phyloP scores from a whole-genome alignment of 2,888 invertebrate genomes.

The Antheraea yamamai region DNA sequence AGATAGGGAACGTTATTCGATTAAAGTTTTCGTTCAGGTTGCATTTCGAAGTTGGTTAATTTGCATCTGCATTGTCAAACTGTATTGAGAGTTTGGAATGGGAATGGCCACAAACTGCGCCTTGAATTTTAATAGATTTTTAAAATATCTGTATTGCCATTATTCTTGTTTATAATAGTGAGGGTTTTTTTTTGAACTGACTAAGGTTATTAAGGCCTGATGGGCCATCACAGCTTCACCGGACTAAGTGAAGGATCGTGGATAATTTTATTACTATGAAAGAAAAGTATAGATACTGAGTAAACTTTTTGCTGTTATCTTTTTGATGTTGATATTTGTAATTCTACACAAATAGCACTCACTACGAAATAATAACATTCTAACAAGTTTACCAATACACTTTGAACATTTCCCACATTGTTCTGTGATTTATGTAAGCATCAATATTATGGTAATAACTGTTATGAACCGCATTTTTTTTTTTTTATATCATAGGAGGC shows the following conservation, averaged over 20 bases:
- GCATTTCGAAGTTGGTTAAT: slow-evolving; percentile 69
- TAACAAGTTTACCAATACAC: too few species aligned
- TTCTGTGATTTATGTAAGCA: too few species aligned
- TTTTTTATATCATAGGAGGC: too few species aligned
- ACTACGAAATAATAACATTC: too few species aligned
- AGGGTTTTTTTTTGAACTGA: not conserved
- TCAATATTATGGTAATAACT: too few species aligned
- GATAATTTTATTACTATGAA: not conserved
- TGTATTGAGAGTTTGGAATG: slow-evolving; percentile 71
- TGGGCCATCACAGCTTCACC: too few species aligned
- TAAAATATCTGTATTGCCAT: not conserved
- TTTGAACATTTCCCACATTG: too few species aligned
- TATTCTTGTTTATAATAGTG: not conserved
- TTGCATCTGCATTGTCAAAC: slow-evolving; percentile 80
- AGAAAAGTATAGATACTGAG: not conserved
- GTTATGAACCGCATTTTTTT: too few species aligned
- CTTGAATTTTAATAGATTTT: slow-evolving; percentile 27
- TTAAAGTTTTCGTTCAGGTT: slow-evolving; percentile 73
- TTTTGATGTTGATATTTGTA: too few species aligned
- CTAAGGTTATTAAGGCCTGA: too few species aligned
- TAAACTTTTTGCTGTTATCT: not conserved
- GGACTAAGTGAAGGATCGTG: not conserved
- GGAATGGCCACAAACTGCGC: slow-evolving; percentile 62
- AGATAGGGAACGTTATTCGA: slow-evolving; percentile 52
- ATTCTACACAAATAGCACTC: too few species aligned